Evolutionary conservation across 2,888 invertebrate genomes (phyloP).

Genomic region (Lasioglossum oenotherae): DNA sequence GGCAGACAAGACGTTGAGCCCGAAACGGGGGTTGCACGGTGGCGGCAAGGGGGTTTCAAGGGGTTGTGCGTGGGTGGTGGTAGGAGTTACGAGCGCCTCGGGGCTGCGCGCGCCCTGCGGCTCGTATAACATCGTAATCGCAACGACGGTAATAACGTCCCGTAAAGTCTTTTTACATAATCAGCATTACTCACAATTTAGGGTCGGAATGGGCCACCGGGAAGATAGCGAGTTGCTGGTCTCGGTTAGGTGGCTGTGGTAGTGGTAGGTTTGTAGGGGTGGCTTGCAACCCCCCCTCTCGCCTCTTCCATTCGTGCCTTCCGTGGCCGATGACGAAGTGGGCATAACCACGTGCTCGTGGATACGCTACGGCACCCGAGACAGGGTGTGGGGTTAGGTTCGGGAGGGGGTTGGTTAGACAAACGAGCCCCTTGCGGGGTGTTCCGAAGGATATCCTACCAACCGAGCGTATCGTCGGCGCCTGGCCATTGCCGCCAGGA

Average conservation of each 20-base stretch:
- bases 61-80: neutral
- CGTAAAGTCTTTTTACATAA: constrained; percentile 79
- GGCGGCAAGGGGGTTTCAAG: neutral
- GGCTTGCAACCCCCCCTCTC: constrained; percentile 54
- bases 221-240: constrained; percentile 50
- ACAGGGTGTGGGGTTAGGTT: neutral
- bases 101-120: constrained; percentile 70
- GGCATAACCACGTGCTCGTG: constrained; percentile 75
- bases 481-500: constrained; percentile 74
- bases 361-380: constrained; percentile 53
- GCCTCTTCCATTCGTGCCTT: constrained; percentile 59
- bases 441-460: constrained; percentile 80
- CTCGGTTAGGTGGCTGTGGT: constrained; percentile 3
- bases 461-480: constrained; percentile 76
- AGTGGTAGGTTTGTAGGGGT: constrained; percentile 58
- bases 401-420: constrained; percentile 76
- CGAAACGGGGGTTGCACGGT: neutral
- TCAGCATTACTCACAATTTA: constrained; percentile 80
- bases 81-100: constrained; percentile 71
- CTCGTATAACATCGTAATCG: constrained; percentile 80
- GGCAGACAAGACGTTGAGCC: constrained; percentile 18
- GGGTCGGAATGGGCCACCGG: constrained; percentile 67
- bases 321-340: constrained; percentile 75
- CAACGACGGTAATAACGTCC: constrained; percentile 77
- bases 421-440: constrained; percentile 82